These are phyloP conservation scores for Lophius americanus DNA, from an alignment of 2,797 vertebrate genomes.

Conservation along the genomic window DNA sequence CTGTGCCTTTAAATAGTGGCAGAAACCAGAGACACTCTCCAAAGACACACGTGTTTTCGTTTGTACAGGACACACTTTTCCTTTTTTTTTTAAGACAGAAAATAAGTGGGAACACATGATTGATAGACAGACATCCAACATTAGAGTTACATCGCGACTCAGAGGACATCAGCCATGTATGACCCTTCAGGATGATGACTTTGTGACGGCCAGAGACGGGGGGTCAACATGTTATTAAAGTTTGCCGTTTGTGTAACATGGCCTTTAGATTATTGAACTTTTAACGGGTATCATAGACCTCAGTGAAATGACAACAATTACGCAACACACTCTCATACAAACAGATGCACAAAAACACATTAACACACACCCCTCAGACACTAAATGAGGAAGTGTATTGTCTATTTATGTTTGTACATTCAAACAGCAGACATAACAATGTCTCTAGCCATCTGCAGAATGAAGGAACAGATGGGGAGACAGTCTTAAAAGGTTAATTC, in stretches of 20 bases:
- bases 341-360: not conserved
- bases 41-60: not conserved
- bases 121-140: slow-evolving; percentile 1
- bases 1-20: slow-evolving; percentile 49
- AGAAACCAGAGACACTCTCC: not conserved
- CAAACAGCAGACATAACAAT: not conserved
- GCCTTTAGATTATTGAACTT: slow-evolving; percentile 32
- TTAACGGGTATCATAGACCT: slow-evolving; percentile 19
- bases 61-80: not conserved
- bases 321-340: slow-evolving; percentile 1
- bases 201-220: not conserved
- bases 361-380: not conserved
- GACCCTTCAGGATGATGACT: slow-evolving; percentile 7
- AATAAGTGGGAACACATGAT: not conserved
- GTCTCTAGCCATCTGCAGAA: not conserved
- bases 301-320: slow-evolving; percentile 18
- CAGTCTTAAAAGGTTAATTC: not conserved
- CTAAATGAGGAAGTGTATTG: not conserved
- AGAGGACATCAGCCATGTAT: not conserved
- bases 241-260: slow-evolving; percentile 10
- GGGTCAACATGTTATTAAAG: slow-evolving; percentile 1
- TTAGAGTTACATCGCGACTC: not conserved
- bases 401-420: not conserved
- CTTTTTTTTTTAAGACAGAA: not conserved
- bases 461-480: not conserved